A percentile compares a stretch with the other conserved stretches of the same genome.
These are phyloP conservation scores for Phaethornis superciliosus DNA, from an alignment of 2,113 vertebrate species.

Conservation along the genomic window DNA sequence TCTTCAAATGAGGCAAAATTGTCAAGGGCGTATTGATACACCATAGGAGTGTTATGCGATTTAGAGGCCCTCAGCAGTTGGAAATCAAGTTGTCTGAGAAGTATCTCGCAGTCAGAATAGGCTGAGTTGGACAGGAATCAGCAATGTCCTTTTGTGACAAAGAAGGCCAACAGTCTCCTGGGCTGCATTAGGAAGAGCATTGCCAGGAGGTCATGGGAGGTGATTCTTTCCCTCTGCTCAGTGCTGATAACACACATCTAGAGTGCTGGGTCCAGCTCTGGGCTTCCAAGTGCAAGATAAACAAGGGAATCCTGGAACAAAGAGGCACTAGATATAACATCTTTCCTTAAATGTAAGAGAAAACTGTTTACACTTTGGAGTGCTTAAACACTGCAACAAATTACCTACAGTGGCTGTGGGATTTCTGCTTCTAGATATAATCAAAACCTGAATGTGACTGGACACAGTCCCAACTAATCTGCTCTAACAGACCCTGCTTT, in stretches of 20 bases:
- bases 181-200: background rate
- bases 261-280: background rate
- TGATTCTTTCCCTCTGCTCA: background rate
- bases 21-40: background rate
- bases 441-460: background rate
- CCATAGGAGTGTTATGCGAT: background rate
- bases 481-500: background rate
- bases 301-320: background rate
- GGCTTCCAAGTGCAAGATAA: background rate
- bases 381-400: background rate
- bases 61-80: background rate
- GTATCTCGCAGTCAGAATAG: background rate
- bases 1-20: background rate
- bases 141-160: background rate
- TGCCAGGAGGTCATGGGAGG: background rate
- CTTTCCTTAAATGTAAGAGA: background rate
- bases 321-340: background rate
- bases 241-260: background rate
- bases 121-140: background rate
- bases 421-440: background rate
- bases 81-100: background rate
- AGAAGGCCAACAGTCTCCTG: background rate
- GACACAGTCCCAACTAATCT: background rate
- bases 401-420: background rate
- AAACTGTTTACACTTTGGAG: background rate